A percentile compares a stretch with the other conserved stretches of the same genome.
Conservation (phyloP, 2,113 vertebrate species). For the Thomomys bottae region DNA sequence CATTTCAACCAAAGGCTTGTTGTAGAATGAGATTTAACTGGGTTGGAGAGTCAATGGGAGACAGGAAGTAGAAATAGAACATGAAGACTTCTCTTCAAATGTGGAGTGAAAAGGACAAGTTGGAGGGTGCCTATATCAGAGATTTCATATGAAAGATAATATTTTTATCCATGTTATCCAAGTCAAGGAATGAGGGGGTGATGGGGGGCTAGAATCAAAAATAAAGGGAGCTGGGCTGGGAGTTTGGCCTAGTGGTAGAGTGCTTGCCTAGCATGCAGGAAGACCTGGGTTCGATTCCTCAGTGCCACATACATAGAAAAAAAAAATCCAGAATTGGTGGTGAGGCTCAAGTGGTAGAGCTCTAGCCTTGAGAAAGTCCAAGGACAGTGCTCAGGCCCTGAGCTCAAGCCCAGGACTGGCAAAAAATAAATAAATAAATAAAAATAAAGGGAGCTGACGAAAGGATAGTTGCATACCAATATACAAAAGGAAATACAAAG, state of each 20-base stretch:
- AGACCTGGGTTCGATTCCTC: too few relatives aligned
- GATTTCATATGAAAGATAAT: neutral
- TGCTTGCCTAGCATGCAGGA: too few relatives aligned
- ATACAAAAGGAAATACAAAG: neutral
- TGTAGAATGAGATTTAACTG: constrained; percentile 12
- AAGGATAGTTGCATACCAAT: neutral
- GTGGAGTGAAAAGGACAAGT: neutral
- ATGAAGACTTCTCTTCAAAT: neutral
- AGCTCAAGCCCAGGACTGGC: too few relatives aligned
- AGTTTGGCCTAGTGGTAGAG: too few relatives aligned
- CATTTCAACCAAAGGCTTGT: neutral
- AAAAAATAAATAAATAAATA: too few relatives aligned
- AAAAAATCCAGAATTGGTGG: too few relatives aligned
- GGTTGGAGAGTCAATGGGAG: neutral
- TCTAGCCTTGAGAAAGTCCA: too few relatives aligned
- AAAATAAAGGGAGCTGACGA: neutral
- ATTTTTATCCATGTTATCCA: neutral
- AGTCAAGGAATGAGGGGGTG: neutral
- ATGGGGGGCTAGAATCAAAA: too few relatives aligned
- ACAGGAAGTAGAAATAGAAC: neutral
- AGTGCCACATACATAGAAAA: too few relatives aligned
- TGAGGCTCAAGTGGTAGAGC: too few relatives aligned
- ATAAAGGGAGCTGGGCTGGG: neutral
- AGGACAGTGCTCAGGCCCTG: too few relatives aligned
- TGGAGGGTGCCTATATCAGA: neutral